Percentiles rank a stretch among this genome's conserved stretches.
Evolutionary conservation across 2,113 vertebrate genomes (phyloP).

Genomic region (Ceuthmochares aereus): DNA sequence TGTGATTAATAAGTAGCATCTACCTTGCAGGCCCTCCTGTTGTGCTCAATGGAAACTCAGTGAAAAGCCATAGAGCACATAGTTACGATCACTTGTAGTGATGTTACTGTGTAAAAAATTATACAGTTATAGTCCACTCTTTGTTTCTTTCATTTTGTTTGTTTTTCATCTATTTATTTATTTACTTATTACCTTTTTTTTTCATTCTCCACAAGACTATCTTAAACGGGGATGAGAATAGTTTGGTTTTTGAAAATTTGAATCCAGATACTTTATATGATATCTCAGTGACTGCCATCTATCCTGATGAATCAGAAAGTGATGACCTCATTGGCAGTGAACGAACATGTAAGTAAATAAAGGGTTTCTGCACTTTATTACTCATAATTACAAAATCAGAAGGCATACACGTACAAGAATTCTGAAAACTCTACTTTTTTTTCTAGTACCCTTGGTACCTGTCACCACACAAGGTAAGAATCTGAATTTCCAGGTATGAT

Average conservation of each 20-base stretch:
- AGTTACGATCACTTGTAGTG: background rate
- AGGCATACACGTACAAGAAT: background rate
- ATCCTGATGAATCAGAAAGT: conserved; percentile 96
- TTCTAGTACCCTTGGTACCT: conserved; percentile 82
- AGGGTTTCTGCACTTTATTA: background rate
- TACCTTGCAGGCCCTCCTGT: background rate
- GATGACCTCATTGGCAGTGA: conserved; percentile 88
- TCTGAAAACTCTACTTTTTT: conserved; percentile 51
- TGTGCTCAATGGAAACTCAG: background rate
- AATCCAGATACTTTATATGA: conserved; percentile 88
- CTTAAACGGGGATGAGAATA: conserved; percentile 84
- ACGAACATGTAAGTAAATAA: conserved; percentile 85
- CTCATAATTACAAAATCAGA: background rate
- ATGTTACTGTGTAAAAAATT: background rate
- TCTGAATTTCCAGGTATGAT: conserved; percentile 11
- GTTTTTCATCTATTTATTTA: background rate
- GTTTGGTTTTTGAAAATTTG: conserved; percentile 83
- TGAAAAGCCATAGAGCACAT: background rate
- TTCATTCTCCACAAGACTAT: conserved; percentile 79
- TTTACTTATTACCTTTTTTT: background rate
- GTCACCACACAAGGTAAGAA: conserved; percentile 83
- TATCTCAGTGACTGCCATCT: conserved; percentile 92
- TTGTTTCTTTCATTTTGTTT: background rate
- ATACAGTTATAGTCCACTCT: background rate
- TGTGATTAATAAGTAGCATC: background rate